These are phyloP conservation scores for Thaumetopoea pityocampa DNA, from an alignment of 1,140 invertebrate genomes.

Conservation along the genomic window DNA sequence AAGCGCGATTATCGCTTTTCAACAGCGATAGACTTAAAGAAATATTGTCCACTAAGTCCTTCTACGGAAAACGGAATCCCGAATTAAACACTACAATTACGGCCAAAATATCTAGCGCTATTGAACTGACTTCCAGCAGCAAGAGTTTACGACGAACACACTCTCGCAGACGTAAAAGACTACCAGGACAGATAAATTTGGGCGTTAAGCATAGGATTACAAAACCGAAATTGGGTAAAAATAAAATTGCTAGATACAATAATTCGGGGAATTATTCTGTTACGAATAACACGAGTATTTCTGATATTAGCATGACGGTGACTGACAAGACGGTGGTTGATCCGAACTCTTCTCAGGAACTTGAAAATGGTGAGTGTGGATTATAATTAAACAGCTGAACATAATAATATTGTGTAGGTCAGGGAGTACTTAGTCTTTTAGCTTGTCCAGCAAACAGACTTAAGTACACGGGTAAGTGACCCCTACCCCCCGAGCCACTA, in stretches of 20 bases:
- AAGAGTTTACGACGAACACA: slow-evolving; percentile 33
- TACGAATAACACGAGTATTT: slow-evolving; percentile 30
- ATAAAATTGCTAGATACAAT: slow-evolving; percentile 22
- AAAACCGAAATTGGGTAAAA: slow-evolving; percentile 73
- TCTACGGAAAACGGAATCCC: slow-evolving; percentile 74
- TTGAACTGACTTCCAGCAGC: slow-evolving; percentile 36
- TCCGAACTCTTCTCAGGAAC: slow-evolving; percentile 45
- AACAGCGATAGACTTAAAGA: slow-evolving; percentile 59
- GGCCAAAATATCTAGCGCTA: slow-evolving; percentile 52
- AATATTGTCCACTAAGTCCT: slow-evolving; percentile 72
- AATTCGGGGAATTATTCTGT: slow-evolving; percentile 21
- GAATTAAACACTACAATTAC: slow-evolving; percentile 53
- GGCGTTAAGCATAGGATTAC: slow-evolving; percentile 76
- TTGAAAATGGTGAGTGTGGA: slow-evolving; percentile 33
- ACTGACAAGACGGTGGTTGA: slow-evolving; percentile 40
- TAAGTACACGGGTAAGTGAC: too few relatives aligned
- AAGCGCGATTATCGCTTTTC: slow-evolving; percentile 65
- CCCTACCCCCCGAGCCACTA: too few relatives aligned
- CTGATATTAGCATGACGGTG: slow-evolving; percentile 33
- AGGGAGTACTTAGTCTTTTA: not conserved
- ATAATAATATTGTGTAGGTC: too few relatives aligned
- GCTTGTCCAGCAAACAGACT: not conserved
- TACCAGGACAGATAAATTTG: slow-evolving; percentile 75
- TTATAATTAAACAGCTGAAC: not conserved
- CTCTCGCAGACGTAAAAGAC: slow-evolving; percentile 46